Evolutionary conservation across 35 echinoderm and acorn worm genomes (phyloP).

Genomic region (Ophioderma brevispina): DNA sequence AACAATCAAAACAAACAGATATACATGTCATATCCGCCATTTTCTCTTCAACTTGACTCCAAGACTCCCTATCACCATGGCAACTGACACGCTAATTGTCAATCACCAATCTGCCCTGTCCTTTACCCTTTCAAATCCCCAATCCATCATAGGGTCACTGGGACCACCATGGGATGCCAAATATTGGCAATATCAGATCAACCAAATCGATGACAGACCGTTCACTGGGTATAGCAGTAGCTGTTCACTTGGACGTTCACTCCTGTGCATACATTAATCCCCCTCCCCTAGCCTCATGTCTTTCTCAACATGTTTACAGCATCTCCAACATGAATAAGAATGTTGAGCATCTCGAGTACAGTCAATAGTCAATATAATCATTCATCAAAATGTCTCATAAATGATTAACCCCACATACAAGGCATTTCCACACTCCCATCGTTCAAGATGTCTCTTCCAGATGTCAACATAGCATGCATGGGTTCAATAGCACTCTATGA

Average conservation of each 20-base stretch:
- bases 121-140: neutral
- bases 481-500: neutral
- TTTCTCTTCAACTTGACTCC: too few relatives aligned
- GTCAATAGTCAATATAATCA: neutral
- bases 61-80: neutral
- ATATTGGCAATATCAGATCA: neutral
- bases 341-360: neutral
- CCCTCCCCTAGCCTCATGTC: neutral
- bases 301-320: neutral
- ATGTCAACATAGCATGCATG: neutral
- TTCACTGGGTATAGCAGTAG: too few relatives aligned
- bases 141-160: neutral
- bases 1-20: too few relatives aligned
- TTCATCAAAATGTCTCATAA: constrained; percentile 2
- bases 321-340: neutral
- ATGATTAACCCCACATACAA: constrained; percentile 1
- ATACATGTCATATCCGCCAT: too few relatives aligned
- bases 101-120: neutral
- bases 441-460: neutral
- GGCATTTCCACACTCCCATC: neutral
- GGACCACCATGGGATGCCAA: neutral
- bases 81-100: neutral
- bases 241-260: too few relatives aligned
- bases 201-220: neutral
- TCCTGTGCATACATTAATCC: too few relatives aligned